Percentiles rank a stretch among this genome's conserved stretches.
phyloP scores from a whole-genome alignment of 53 echinoderm and acorn worm species.

The Zoroaster sp. region DNA sequence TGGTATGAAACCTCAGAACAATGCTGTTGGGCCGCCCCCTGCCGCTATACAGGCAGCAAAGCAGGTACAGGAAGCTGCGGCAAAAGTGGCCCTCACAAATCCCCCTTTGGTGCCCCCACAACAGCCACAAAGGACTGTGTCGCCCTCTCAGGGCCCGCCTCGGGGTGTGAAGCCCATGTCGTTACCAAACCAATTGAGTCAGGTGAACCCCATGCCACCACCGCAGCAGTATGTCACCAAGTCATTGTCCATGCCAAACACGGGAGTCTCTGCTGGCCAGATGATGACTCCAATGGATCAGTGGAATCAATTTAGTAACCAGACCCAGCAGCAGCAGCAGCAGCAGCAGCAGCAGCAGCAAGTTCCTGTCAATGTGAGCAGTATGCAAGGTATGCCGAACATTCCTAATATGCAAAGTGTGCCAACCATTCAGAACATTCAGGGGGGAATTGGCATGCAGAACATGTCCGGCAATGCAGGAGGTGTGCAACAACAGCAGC shows the following conservation, averaged over 20 bases:
- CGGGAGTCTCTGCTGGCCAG: constrained; percentile 44
- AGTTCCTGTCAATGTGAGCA: constrained; percentile 36
- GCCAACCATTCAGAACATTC: constrained; percentile 46
- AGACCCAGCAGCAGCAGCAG: constrained; percentile 69
- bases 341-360: constrained; percentile 67
- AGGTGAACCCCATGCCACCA: constrained; percentile 58
- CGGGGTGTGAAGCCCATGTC: constrained; percentile 41
- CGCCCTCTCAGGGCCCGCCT: constrained; percentile 44
- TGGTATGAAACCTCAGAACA: constrained; percentile 65
- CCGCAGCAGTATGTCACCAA: constrained; percentile 54
- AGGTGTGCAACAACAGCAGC: constrained; percentile 55
- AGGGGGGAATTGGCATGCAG: constrained; percentile 54
- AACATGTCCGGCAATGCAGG: constrained; percentile 53
- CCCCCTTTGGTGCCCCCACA: constrained; percentile 71
- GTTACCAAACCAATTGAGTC: constrained; percentile 18
- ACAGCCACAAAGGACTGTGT: constrained; percentile 66
- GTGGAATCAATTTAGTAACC: constrained; percentile 77
- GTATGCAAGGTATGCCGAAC: constrained; percentile 59
- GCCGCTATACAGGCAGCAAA: constrained; percentile 91
- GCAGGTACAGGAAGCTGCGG: constrained; percentile 88
- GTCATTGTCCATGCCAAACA: constrained; percentile 66
- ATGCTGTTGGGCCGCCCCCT: constrained; percentile 77
- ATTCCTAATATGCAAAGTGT: constrained; percentile 58
- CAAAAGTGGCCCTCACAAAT: constrained; percentile 71
- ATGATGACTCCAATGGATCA: constrained; percentile 73